Evolutionary conservation across 2,888 invertebrate species (phyloP), one percentile per base, ranked within the genome.

Genomic region (Sarcophaga carnaria): DNA sequence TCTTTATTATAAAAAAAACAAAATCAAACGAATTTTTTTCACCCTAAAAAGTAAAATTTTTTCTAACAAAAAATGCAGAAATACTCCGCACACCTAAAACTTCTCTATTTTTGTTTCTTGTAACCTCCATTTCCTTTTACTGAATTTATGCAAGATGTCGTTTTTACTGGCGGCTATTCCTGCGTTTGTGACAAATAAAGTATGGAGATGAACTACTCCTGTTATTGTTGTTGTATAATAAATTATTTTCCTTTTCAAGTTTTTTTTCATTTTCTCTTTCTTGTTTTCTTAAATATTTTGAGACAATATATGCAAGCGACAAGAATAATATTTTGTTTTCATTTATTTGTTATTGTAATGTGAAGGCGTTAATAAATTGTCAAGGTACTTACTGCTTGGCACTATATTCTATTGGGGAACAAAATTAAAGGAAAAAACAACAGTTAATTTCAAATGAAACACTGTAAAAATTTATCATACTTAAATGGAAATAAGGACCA

Each of bases 71-170:
- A 54, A 54, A 54, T 3, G 54, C 66, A 20, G 66, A 45, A 66
- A 45, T 22, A 17, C 20, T n/a, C 37, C 27, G 5, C 17, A 5
- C 6, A 10, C 47, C 47, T 69, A 12, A 47, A 14, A 12, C 12
- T 69, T 69, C 20, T 2, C 47, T 49, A 12, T 69, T 69, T 69
- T 14, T 20, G 27, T 14, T 66, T 4, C 17, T 20, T 66, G 17
- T 67, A 67, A 67, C 37, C 45, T 27, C 20, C 22, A 69, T 69
- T 69, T 69, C 20, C 45, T 69, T 45, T 69, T 8, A 14, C 4
- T 14, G 54, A 54, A 54, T 14, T 69, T 69, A 69, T 47, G 69
- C 69, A 47, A 20, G 47, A 20, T 69, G 22, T 47, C 20, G 47
- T 45, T 6, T 47, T 47, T 45, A 11, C 66, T 37, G 14, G 3